Evolutionary conservation across 35 echinoderm and acorn worm genomes (phyloP).

Genomic region (Heliocidaris erythrogramma): DNA sequence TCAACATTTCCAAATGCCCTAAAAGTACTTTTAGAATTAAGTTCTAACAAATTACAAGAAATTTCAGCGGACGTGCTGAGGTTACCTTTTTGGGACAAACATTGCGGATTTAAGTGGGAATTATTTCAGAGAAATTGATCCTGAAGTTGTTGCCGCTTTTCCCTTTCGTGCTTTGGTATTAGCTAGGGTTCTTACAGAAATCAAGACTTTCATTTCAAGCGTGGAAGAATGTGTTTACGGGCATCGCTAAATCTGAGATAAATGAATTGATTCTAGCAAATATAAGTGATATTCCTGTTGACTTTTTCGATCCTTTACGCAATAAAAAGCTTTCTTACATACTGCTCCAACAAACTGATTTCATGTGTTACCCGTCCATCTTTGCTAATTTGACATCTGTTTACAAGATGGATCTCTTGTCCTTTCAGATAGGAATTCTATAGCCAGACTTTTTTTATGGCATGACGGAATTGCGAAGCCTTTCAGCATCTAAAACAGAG

Average conservation of each 20-base stretch:
- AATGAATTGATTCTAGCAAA: neutral
- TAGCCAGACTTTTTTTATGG: neutral
- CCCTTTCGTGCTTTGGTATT: neutral
- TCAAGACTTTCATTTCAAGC: neutral
- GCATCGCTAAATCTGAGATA: neutral
- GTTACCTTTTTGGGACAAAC: neutral
- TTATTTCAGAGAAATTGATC: neutral
- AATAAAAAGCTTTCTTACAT: neutral
- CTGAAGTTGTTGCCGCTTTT: neutral
- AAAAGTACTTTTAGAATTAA: neutral
- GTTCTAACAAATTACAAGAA: neutral
- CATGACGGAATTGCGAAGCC: neutral
- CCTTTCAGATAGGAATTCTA: neutral
- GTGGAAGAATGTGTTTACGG: neutral
- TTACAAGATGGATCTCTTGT: neutral
- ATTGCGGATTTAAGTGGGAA: neutral
- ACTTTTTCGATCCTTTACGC: neutral
- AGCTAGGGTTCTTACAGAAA: neutral
- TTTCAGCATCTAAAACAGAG: neutral
- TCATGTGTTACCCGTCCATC: neutral
- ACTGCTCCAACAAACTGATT: neutral
- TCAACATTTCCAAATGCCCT: neutral
- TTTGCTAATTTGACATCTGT: neutral
- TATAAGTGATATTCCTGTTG: neutral
- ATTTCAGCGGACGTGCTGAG: neutral